These are phyloP conservation scores for Psilanteris sp. DNA, from an alignment of 1,140 invertebrate species.

Conservation along the genomic window DNA sequence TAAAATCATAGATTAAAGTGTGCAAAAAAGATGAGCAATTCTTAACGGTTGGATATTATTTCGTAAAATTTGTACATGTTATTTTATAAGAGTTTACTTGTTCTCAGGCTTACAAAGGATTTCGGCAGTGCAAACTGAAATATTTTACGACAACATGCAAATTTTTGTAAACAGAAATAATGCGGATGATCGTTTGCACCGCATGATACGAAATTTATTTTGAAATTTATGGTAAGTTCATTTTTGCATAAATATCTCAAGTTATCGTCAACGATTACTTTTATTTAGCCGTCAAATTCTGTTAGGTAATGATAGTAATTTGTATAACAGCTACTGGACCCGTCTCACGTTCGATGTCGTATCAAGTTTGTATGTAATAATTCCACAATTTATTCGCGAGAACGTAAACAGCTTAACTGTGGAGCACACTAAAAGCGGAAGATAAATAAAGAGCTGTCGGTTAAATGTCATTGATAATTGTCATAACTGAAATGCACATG, in stretches of 20 bases:
- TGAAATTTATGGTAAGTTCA: slow-evolving; percentile 41
- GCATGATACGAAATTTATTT: slow-evolving; percentile 40
- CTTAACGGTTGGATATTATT: too few relatives aligned
- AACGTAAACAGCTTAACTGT: slow-evolving; percentile 27
- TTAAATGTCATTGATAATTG: slow-evolving; percentile 52
- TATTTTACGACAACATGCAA: slow-evolving; percentile 35
- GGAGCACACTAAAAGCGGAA: slow-evolving; percentile 6
- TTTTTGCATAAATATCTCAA: slow-evolving; percentile 41
- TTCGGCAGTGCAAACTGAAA: too few relatives aligned
- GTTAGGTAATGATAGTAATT: slow-evolving; percentile 56
- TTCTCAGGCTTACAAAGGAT: too few relatives aligned
- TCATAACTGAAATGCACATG: slow-evolving; percentile 36
- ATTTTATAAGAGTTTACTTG: too few relatives aligned
- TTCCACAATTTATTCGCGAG: slow-evolving; percentile 37
- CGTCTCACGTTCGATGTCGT: slow-evolving; percentile 47
- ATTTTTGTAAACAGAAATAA: slow-evolving; percentile 41
- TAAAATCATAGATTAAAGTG: too few relatives aligned
- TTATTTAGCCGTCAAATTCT: slow-evolving; percentile 59
- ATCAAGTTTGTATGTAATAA: slow-evolving; percentile 43
- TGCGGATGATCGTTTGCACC: slow-evolving; percentile 17
- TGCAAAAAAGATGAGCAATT: too few relatives aligned
- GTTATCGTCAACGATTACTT: slow-evolving; percentile 45
- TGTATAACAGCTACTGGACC: slow-evolving; percentile 55
- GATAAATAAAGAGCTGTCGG: slow-evolving; percentile 46
- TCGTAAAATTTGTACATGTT: too few relatives aligned